Percentiles rank a stretch among this genome's conserved stretches.
Conservation (phyloP, 2,113 vertebrate genomes). For the Mustela nigripes region DNA sequence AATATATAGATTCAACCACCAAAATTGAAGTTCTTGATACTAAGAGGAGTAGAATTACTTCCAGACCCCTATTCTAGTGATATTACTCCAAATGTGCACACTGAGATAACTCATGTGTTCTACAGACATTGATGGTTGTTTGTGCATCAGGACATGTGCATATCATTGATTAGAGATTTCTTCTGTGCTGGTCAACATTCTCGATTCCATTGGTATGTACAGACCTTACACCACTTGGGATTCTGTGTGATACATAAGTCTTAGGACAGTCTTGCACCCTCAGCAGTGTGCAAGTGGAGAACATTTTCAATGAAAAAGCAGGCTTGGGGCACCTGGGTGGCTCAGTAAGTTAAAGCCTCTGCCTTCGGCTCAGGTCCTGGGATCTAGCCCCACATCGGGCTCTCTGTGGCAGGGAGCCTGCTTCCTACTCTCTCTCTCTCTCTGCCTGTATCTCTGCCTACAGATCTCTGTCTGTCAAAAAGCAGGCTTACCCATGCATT, state of each 20-base stretch:
- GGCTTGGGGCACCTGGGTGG: neutral
- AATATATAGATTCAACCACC: slow-evolving; percentile 20
- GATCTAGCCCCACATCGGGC: too few species aligned
- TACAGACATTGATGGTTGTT: neutral
- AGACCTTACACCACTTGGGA: neutral
- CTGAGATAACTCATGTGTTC: neutral
- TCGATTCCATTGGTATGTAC: neutral
- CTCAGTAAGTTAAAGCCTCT: too few species aligned
- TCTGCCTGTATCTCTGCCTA: too few species aligned
- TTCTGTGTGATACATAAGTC: neutral
- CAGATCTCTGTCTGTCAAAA: neutral
- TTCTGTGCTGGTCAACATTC: neutral
- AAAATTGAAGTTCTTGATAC: slow-evolving; percentile 30
- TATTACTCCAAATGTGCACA: neutral
- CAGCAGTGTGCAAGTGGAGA: neutral
- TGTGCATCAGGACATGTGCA: neutral
- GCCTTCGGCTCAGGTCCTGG: too few species aligned
- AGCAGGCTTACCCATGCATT: neutral
- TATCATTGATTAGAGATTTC: neutral
- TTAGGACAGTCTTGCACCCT: neutral
- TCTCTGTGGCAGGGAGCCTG: too few species aligned
- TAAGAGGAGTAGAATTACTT: neutral
- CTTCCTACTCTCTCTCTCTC: too few species aligned
- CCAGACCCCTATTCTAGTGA: neutral
- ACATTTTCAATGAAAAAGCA: neutral